These are phyloP conservation scores for Ennomos quercinarius DNA, from an alignment of 2,888 invertebrate species.

Conservation along the genomic window DNA sequence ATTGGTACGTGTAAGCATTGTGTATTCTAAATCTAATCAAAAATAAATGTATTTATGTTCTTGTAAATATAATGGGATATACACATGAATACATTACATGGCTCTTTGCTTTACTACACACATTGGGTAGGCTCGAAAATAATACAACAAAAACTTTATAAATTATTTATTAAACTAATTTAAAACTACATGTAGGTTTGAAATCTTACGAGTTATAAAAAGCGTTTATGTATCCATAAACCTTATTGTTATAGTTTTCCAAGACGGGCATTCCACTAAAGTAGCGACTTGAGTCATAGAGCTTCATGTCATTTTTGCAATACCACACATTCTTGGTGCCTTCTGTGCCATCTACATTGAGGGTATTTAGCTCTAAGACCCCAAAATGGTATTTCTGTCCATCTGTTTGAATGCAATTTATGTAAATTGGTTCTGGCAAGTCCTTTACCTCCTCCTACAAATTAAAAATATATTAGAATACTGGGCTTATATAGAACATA, in stretches of 20 bases:
- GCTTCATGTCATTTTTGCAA: constrained; percentile 86
- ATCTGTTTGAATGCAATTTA: constrained; percentile 94
- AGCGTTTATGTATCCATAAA: constrained; percentile 91
- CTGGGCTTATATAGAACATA: constrained; percentile 7
- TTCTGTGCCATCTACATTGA: constrained; percentile 86
- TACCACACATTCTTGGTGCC: constrained; percentile 93
- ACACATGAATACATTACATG: constrained; percentile 80
- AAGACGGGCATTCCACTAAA: constrained; percentile 87
- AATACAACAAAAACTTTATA: constrained; percentile 43
- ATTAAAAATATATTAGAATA: constrained; percentile 11
- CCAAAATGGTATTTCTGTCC: constrained; percentile 92
- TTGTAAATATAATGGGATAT: constrained; percentile 84
- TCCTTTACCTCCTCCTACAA: constrained; percentile 85
- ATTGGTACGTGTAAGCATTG: constrained; percentile 79
- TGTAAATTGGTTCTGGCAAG: constrained; percentile 90
- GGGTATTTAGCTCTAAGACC: constrained; percentile 93
- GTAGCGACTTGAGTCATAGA: constrained; percentile 89
- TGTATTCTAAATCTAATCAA: constrained; percentile 70
- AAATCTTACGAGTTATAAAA: constrained; percentile 89
- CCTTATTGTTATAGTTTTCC: constrained; percentile 91
- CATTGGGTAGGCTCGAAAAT: constrained; percentile 35
- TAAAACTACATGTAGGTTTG: constrained; percentile 44
- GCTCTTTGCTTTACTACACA: constrained; percentile 44
- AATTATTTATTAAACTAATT: constrained; percentile 51
- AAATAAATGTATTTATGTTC: constrained; percentile 82